Base-by-base conservation (phyloP, 2,888 invertebrate genomes). In the Cryptocephalus primarius region DNA sequence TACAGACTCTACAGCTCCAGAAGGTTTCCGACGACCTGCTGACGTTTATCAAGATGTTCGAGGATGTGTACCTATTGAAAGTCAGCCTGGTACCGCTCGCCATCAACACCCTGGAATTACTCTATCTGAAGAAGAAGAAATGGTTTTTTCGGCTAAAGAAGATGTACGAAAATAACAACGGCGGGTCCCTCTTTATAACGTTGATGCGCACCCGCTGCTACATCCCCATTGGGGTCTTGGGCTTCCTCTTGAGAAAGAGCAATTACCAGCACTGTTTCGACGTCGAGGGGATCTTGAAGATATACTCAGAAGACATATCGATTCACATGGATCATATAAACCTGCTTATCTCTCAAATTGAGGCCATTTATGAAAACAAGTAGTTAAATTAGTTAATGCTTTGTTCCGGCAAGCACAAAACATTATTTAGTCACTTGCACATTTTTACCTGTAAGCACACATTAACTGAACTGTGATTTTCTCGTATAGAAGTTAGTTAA, bases 211-310 rank as follows among this genome's bases (percentile, higher is more conserved):
- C 59, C 42, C 58, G 60, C 46, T 57, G 64, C 33, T 67, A 62
- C 49, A 52, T 66, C 43, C 64, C 66, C 11, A 52, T 59, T 11
- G 64, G 62, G 8, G 59, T 66, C 47, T 50, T 66, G 41, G 47
- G 63, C 38, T 59, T 56, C 49, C 56, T 59, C 8, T 54, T 65
- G 33, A 55, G 53, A 41, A 49, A 57, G 11, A 61, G 64, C 1
- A 59, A 60, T 33, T 58, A 59, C 39, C 51, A 55, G n/a, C 53
- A 61, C 48, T 49, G 58, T 45, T 51, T 63, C 36, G 52, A 59
- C 33, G 39, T 60, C 12, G 49, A 58, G 9, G 51, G 46, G 39
- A 53, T 64, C 8, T 33, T 59, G 9, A 47, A 56, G 32, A 61
- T 64, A 36, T 49, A 66, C 33, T 55, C 57, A 32, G 32, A 42